Conservation (phyloP, 2,797 vertebrate genomes). For the Aldrovandia affinis region DNA sequence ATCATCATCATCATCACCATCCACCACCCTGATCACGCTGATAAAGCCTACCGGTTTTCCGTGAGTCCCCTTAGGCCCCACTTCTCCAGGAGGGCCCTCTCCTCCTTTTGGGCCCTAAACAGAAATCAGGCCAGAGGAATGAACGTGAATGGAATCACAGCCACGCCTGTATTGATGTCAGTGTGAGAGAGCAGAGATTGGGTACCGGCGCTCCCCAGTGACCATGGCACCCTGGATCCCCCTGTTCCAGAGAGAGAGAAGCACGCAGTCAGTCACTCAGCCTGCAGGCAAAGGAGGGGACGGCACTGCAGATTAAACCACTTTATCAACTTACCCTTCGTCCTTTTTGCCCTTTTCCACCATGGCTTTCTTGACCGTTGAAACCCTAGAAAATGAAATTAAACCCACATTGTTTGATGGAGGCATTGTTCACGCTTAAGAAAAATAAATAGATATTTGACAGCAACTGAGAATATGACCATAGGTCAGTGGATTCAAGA, state of each 20-base stretch:
- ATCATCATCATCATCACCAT: no score
- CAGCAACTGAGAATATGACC: no score
- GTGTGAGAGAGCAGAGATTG: not conserved
- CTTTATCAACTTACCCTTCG: slow-evolving; percentile 54
- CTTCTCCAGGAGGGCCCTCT: slow-evolving; percentile 54
- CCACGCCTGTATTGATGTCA: not conserved
- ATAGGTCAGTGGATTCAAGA: no score
- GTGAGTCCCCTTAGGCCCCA: slow-evolving; percentile 58
- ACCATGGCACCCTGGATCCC: slow-evolving; percentile 62
- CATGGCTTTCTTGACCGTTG: slow-evolving; percentile 50
- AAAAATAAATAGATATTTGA: no score
- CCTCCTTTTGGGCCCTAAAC: slow-evolving; percentile 61
- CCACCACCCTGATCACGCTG: no score
- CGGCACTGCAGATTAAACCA: not conserved
- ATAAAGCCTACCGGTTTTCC: slow-evolving; percentile 57
- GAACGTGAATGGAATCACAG: slow-evolving; percentile 3
- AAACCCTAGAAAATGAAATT: slow-evolving; percentile 51
- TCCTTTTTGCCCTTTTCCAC: slow-evolving; percentile 54
- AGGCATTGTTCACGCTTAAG: not conserved
- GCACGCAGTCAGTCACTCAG: not conserved
- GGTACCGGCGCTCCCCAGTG: slow-evolving; percentile 60
- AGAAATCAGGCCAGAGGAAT: slow-evolving; percentile 28
- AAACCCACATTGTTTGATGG: not conserved
- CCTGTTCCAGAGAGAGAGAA: slow-evolving; percentile 53
- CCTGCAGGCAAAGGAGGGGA: not conserved